These are phyloP conservation scores for Suncus etruscus DNA, from an alignment of 2,113 vertebrate genomes.

Conservation along the genomic window DNA sequence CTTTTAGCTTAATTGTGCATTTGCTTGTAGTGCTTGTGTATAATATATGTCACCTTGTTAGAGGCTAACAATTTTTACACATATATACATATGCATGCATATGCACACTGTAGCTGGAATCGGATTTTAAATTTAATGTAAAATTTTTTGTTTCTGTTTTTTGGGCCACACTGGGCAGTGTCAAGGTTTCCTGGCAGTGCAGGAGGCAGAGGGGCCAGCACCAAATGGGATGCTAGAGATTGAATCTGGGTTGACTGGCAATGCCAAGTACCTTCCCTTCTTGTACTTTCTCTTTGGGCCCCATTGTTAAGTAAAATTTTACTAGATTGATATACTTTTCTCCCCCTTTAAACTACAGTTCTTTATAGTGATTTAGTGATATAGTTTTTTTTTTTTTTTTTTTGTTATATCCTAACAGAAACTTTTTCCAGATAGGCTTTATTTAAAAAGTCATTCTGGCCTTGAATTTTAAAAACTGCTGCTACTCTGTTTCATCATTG, in stretches of 20 bases:
- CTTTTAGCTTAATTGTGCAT: slow-evolving; percentile 3
- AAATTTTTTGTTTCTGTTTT: neutral
- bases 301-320: too few species aligned
- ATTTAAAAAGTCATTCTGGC: neutral
- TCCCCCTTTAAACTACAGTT: slow-evolving; percentile 8
- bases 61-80: neutral
- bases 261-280: too few species aligned
- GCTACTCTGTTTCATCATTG: neutral
- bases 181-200: too few species aligned
- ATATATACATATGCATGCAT: neutral
- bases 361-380: neutral
- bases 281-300: too few species aligned
- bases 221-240: too few species aligned
- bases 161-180: too few species aligned
- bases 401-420: neutral
- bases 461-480: neutral
- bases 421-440: slow-evolving; percentile 36
- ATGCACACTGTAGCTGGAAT: neutral
- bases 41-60: neutral
- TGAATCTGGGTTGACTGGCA: too few species aligned
- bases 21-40: neutral
- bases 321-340: too few species aligned
- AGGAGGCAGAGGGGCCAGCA: too few species aligned
- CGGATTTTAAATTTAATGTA: slow-evolving; percentile 33
- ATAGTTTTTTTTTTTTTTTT: too few species aligned